Conservation (phyloP, 2,113 vertebrate genomes). For the Mesoclemmys tuberculata region DNA sequence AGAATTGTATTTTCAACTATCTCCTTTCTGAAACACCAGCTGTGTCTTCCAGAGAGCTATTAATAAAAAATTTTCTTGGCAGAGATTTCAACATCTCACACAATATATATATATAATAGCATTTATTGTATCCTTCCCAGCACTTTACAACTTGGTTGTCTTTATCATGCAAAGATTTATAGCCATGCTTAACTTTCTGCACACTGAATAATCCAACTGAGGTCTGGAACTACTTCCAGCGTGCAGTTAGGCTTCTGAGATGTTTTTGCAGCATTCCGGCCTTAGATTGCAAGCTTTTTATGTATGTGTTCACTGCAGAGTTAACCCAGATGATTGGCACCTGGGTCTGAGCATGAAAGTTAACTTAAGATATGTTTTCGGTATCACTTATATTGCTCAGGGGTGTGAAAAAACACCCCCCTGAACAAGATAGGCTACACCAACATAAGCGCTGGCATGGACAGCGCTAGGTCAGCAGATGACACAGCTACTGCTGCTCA, state of each 20-base stretch:
- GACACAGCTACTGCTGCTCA: no score
- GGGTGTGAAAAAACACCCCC: no score
- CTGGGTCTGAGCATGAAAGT: background rate
- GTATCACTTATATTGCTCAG: no score
- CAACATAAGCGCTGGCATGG: no score
- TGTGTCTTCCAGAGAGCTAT: background rate
- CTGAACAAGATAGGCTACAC: no score
- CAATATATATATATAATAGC: background rate
- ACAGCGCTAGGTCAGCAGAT: no score
- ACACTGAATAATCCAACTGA: no score
- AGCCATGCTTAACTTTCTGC: background rate
- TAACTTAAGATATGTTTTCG: no score
- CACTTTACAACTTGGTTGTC: background rate
- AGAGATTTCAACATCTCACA: background rate
- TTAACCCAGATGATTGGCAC: background rate
- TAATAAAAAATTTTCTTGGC: background rate
- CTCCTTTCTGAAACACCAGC: background rate
- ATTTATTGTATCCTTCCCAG: background rate
- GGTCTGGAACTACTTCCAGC: no score
- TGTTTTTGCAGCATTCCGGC: no score
- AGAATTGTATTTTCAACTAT: no score
- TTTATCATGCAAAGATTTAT: background rate
- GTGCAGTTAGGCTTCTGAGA: no score
- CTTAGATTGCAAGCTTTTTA: background rate
- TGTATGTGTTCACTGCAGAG: background rate